phyloP scores from a whole-genome alignment of 2,113 vertebrate species.

The Phocoena sinus region DNA sequence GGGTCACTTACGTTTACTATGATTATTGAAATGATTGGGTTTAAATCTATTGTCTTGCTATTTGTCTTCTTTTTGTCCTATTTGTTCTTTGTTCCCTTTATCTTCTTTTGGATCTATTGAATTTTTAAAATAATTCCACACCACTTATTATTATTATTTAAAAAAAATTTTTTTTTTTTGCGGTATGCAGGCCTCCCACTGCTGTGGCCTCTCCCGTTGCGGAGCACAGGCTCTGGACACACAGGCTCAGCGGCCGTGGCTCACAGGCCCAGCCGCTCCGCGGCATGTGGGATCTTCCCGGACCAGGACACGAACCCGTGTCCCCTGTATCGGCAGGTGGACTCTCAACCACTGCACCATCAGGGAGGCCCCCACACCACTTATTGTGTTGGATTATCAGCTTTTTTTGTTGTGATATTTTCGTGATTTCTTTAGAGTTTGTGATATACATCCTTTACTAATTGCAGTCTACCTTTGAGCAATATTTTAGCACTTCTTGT shows the following conservation, averaged over 20 bases:
- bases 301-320: too few relatives aligned
- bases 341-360: too few relatives aligned
- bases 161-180: too few relatives aligned
- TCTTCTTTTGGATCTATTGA: neutral
- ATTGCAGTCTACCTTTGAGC: neutral
- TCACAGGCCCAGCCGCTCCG: fast-evolving
- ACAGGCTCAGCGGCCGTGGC: too few relatives aligned
- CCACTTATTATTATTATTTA: too few relatives aligned
- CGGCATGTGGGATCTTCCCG: too few relatives aligned
- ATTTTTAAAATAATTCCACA: neutral
- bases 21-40: neutral
- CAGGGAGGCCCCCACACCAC: too few relatives aligned
- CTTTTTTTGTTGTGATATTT: neutral
- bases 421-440: neutral
- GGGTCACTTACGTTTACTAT: neutral
- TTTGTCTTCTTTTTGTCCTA: neutral
- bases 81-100: neutral
- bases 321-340: too few relatives aligned
- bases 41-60: neutral
- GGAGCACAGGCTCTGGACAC: too few relatives aligned
- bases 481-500: neutral
- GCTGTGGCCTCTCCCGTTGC: too few relatives aligned
- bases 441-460: neutral
- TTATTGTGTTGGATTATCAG: neutral
- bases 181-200: too few relatives aligned